These are phyloP conservation scores for Cygnus atratus DNA, from an alignment of 2,113 vertebrate species.

Conservation along the genomic window DNA sequence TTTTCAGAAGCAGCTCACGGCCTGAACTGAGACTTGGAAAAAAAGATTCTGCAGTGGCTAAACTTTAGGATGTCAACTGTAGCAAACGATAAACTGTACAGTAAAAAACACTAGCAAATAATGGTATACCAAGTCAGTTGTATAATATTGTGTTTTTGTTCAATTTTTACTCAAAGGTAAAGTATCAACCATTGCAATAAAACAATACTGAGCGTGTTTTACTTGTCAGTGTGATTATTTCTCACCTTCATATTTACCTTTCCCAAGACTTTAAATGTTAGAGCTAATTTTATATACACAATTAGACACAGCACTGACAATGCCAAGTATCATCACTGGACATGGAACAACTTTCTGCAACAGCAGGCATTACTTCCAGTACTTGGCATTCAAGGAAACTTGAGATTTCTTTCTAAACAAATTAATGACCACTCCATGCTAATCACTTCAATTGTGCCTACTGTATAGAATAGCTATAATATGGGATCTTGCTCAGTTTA, in stretches of 20 bases:
- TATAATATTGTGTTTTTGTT: background rate
- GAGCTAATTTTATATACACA: background rate
- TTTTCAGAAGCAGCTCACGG: background rate
- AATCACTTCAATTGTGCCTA: background rate
- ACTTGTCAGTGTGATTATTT: background rate
- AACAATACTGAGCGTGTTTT: background rate
- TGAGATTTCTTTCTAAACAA: background rate
- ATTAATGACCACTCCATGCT: background rate
- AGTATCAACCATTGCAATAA: background rate
- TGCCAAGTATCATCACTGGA: fast-evolving
- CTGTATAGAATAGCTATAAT: background rate
- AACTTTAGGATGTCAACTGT: background rate
- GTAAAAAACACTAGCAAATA: background rate
- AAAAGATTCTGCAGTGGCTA: background rate
- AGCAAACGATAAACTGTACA: background rate
- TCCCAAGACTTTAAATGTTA: background rate
- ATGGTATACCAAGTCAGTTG: background rate
- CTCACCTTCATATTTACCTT: background rate
- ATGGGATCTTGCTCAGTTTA: background rate
- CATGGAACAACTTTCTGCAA: fast-evolving
- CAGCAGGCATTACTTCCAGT: fast-evolving
- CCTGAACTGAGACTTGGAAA: background rate
- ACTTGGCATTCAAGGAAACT: background rate
- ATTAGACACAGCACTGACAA: background rate
- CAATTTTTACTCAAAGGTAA: slow-evolving; percentile 5